Base-by-base conservation (phyloP, 2,113 vertebrate species). In the Catagonus wagneri region DNA sequence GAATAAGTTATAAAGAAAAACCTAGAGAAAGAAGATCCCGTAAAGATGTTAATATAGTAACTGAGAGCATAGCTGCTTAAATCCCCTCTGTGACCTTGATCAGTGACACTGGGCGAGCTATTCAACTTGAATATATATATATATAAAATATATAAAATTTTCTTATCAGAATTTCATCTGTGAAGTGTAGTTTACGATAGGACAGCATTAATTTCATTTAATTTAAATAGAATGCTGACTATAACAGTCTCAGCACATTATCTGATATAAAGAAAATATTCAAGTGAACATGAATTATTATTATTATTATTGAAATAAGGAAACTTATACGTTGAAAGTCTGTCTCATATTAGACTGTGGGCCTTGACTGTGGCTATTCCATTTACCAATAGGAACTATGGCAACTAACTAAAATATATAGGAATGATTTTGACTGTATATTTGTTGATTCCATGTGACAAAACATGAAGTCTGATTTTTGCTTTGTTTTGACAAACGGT, bases 271-370 rank as follows among this genome's bases (percentile, higher is more conserved):
- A 92, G 34, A n/a, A 74, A 58, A 92, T 66, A 9, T 86, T 84
- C 54, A 65, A 4, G 3, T 5, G 9, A 76, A 54, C 10, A 32
- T 36, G 22, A 75, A 17, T 83, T 86, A 15, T 68, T 90, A 54
- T 44, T 83, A 44, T 44, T 44, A 44, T 74, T 85, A 7, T 76
- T 83, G 39, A 97, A 86, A 63, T 83, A 84, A 65, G 72, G 58
- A 56, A 52, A 34, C 19, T 65, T 58, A 25, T 32, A 44, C 71
- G 34, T 7, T 74, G 8, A 74, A 94, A 68, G 54, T 85, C 22
- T 87, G 36, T 17, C 87, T 95, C 36, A 72, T 71, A 27, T 19
- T 58, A 20, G 32, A 79, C 29, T 39, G 4, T 63, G 36, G 32
- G 36, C 14, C 20, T 54, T 92, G 54, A 60, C 15, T 5, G 17